phyloP scores from a whole-genome alignment of 2,113 vertebrate genomes.

The Bufo gargarizans region DNA sequence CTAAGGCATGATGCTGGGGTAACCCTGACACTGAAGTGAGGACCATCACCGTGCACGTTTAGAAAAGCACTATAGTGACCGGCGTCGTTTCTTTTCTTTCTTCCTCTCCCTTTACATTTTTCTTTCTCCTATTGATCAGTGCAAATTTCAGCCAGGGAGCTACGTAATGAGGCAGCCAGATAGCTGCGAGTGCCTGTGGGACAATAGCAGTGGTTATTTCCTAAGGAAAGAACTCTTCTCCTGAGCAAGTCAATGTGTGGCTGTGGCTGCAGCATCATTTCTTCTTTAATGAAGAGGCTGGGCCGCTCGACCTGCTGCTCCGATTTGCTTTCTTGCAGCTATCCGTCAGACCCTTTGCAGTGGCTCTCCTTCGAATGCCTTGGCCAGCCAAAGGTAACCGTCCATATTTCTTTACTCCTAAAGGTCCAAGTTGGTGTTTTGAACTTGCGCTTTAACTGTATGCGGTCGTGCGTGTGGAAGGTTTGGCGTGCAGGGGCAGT shows the following conservation, averaged over 20 bases:
- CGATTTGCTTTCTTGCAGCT: conserved; percentile 90
- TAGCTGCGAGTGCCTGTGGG: conserved; percentile 69
- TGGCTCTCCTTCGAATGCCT: conserved; percentile 87
- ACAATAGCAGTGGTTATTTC: conserved; percentile 69
- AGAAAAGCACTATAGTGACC: conserved; percentile 50
- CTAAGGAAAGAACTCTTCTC: conserved; percentile 73
- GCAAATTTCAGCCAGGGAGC: conserved; percentile 69
- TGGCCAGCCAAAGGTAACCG: conserved; percentile 90
- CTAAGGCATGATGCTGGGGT: neutral
- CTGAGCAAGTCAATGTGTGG: conserved; percentile 96
- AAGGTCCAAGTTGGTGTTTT: conserved; percentile 52
- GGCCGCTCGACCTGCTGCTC: conserved; percentile 94
- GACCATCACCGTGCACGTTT: conserved; percentile 61
- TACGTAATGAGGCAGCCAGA: conserved; percentile 77
- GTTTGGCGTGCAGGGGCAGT: conserved; percentile 61
- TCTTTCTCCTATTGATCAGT: conserved; percentile 64
- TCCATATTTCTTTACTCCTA: conserved; percentile 69
- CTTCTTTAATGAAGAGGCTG: conserved; percentile 98
- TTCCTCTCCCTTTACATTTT: neutral
- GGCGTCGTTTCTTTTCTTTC: neutral
- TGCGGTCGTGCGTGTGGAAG: conserved; percentile 70
- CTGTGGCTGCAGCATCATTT: conserved; percentile 97
- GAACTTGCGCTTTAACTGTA: conserved; percentile 66
- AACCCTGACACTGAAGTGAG: conserved; percentile 37
- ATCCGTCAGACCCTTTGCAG: conserved; percentile 94